Conservation (phyloP, 2,888 invertebrate species). For the Euzophera pinguis region DNA sequence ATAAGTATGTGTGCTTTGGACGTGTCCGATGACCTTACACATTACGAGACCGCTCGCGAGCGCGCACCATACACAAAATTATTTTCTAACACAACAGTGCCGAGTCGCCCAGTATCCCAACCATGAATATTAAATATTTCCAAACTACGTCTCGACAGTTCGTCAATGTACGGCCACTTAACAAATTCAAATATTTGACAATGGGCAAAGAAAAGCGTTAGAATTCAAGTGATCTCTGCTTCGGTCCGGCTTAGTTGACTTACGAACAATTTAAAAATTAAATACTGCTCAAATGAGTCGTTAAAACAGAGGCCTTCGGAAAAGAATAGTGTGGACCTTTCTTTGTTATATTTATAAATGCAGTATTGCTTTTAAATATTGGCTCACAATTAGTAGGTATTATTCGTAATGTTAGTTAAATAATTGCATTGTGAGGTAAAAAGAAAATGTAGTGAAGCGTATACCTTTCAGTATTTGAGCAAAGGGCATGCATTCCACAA, state of each 20-base stretch:
- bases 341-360: constrained; percentile 13
- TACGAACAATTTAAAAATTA: constrained; percentile 75
- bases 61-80: constrained; percentile 39
- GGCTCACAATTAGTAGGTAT: background rate
- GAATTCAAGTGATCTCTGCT: constrained; percentile 78
- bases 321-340: constrained; percentile 45
- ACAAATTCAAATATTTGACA: constrained; percentile 77
- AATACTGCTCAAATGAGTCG: constrained; percentile 71
- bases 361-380: constrained; percentile 1
- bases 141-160: constrained; percentile 63
- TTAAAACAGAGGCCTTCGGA: constrained; percentile 53
- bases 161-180: constrained; percentile 77
- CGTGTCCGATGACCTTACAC: constrained; percentile 57
- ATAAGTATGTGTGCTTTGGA: constrained; percentile 53
- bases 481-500: constrained; percentile 61
- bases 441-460: background rate
- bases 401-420: constrained; percentile 1
- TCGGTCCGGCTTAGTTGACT: constrained; percentile 68
- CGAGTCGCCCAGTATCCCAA: constrained; percentile 44
- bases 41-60: constrained; percentile 29
- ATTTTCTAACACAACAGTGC: constrained; percentile 45
- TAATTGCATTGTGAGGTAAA: constrained; percentile 1
- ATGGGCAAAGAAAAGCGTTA: constrained; percentile 79
- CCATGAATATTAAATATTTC: constrained; percentile 73
- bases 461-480: constrained; percentile 42